Evolutionary conservation across 2,888 invertebrate genomes (phyloP), one percentile per base, ranked within the genome.

Genomic region (Caenorhabditis sp.): DNA sequence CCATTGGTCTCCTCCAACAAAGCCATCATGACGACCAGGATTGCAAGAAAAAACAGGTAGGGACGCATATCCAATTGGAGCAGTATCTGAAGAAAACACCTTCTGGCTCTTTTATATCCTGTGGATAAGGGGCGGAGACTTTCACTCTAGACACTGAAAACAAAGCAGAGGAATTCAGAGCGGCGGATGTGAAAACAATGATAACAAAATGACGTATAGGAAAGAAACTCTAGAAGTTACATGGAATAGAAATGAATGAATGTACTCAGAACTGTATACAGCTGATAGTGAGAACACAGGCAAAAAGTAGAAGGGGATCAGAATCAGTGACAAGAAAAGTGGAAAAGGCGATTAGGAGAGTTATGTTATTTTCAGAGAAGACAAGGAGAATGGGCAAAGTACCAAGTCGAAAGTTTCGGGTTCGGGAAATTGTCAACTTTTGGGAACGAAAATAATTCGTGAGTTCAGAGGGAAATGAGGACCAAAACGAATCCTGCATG

Each of bases 261-360:
- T 31, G 58, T 58, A 66, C 66, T 66, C 31, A 66, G 26, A 41
- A 56, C 58, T 70, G 69, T 70, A n/a, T n/a, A 63, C 24, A 63
- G 38, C 63, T 63, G 63, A 63, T 63, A 63, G 44, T 24, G n/a
- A 28, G 22, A 63, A 63, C n/a, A n/a, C 14, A 44, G 7, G 14
- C 6, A 28, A 44, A 44, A 63, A 54, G 26, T 26, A 26, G 24
- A 14, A 26, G 54, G 24, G 14, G 26, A 54, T 54, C 26, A 63
- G 61, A 61, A 59, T 59, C 35, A 31, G 16, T 44, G 63, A 26
- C 41, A 63, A 63, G 28, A 28, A 63, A 28, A 8, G 22, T n/a
- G n/a, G n/a, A 19, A 38, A 59, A 63, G 63, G 44, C n/a, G 63
- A 63, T 63, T 63, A 63, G 3, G 28, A 26, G 2, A 26, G 44